A percentile compares a stretch with the other conserved stretches of the same genome.
phyloP scores from a whole-genome alignment of 1,140 invertebrate genomes.

The Eciton burchellii region DNA sequence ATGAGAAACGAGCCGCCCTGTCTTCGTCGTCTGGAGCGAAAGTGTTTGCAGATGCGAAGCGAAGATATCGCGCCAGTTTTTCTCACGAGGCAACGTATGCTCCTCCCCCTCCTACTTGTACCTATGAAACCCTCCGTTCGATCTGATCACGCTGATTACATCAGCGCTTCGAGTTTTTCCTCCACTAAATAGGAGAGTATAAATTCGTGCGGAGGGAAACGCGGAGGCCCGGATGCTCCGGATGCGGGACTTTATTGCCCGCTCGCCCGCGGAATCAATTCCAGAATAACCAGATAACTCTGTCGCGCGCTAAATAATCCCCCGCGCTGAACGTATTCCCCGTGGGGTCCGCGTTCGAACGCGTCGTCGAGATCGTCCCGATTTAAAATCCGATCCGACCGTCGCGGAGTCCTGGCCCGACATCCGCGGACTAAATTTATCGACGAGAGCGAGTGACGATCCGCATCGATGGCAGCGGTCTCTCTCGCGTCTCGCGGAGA shows the following conservation, averaged over 20 bases:
- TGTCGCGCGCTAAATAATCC: slow-evolving; percentile 63
- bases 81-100: too few relatives aligned
- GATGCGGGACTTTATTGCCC: slow-evolving; percentile 44
- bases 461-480: slow-evolving; percentile 62
- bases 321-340: background rate
- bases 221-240: slow-evolving; percentile 18
- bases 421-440: slow-evolving; percentile 67
- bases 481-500: slow-evolving; percentile 43
- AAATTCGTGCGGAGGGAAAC: slow-evolving; percentile 4
- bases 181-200: background rate
- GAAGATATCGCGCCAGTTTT: too few relatives aligned
- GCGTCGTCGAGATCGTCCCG: slow-evolving; percentile 34
- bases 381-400: slow-evolving; percentile 65
- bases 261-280: slow-evolving; percentile 43
- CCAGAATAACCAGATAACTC: slow-evolving; percentile 40
- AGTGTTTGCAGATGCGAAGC: too few relatives aligned
- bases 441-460: slow-evolving; percentile 44
- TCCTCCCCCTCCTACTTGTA: too few relatives aligned
- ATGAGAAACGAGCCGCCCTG: background rate
- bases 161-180: background rate
- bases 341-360: slow-evolving; percentile 29
- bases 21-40: too few relatives aligned
- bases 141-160: background rate
- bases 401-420: slow-evolving; percentile 46
- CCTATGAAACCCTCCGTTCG: background rate